Conservation (phyloP, 2,113 vertebrate species). For the Centrocercus urophasianus region DNA sequence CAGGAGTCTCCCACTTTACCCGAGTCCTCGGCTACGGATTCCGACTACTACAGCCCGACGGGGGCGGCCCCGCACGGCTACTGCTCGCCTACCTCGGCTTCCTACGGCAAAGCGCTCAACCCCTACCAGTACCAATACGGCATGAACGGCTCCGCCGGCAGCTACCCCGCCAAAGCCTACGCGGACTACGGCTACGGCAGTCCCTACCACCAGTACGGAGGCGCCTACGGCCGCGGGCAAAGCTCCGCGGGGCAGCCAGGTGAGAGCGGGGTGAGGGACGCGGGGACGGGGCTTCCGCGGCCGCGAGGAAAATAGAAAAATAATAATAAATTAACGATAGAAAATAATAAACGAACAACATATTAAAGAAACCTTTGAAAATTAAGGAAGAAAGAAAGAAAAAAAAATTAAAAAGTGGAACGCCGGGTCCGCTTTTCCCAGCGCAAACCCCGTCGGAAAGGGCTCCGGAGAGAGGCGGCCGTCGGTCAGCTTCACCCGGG, state of each 20-base stretch:
- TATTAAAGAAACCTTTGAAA: not conserved
- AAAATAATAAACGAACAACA: not conserved
- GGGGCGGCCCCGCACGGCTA: slow-evolving; percentile 92
- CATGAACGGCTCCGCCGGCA: slow-evolving; percentile 89
- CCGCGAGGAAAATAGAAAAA: not conserved
- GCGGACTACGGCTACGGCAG: slow-evolving; percentile 91
- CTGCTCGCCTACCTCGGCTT: slow-evolving; percentile 93
- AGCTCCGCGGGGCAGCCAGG: slow-evolving; percentile 91
- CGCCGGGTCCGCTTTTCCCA: not conserved
- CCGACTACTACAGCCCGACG: slow-evolving; percentile 96
- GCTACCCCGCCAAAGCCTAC: slow-evolving; percentile 94
- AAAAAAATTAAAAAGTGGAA: not conserved
- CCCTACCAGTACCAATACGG: slow-evolving; percentile 96
- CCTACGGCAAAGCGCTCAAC: slow-evolving; percentile 94
- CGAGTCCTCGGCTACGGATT: slow-evolving; percentile 96
- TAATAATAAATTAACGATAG: not conserved
- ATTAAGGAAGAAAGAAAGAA: not conserved
- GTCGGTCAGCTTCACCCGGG: not conserved
- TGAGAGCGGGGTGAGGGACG: slow-evolving; percentile 55
- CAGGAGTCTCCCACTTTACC: slow-evolving; percentile 99
- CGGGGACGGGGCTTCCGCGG: not conserved
- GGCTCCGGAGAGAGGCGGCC: not conserved
- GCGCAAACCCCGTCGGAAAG: not conserved
- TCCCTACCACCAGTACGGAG: slow-evolving; percentile 91
- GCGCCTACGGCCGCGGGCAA: slow-evolving; percentile 92